Conservation (phyloP, 2,888 invertebrate species). For the Odontothrips loti region DNA sequence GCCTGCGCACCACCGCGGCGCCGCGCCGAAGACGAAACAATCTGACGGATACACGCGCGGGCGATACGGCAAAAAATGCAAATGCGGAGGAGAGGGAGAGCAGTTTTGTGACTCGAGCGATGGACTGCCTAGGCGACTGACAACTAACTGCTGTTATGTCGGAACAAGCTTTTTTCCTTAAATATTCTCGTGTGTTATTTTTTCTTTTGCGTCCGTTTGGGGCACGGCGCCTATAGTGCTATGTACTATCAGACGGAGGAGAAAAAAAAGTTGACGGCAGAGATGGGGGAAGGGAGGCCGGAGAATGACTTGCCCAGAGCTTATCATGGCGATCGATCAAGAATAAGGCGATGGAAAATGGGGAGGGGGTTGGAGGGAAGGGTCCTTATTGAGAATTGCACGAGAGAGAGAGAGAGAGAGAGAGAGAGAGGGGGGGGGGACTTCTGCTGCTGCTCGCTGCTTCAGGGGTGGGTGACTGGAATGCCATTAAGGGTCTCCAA, state of each 20-base stretch:
- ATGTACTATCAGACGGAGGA: too few species aligned
- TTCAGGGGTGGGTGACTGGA: neutral
- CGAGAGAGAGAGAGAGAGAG: neutral
- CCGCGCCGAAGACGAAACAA: too few species aligned
- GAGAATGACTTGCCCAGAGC: constrained; percentile 11
- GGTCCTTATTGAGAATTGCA: neutral
- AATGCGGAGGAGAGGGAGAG: neutral
- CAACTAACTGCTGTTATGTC: too few species aligned
- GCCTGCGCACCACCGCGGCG: too few species aligned
- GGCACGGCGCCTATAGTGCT: too few species aligned
- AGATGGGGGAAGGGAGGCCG: neutral
- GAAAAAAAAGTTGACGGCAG: neutral
- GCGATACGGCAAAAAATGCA: neutral
- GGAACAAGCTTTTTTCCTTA: too few species aligned
- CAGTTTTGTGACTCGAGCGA: too few species aligned
- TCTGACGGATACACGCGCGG: too few species aligned
- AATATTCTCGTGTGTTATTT: too few species aligned
- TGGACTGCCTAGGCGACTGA: too few species aligned
- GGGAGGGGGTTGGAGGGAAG: neutral
- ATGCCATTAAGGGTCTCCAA: neutral
- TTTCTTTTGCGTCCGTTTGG: too few species aligned
- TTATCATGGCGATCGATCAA: constrained; percentile 20
- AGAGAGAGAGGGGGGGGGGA: neutral
- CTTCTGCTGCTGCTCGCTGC: neutral
- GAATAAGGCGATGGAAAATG: neutral